A percentile compares a stretch with the other conserved stretches of the same genome.
Conservation (phyloP, 2,113 vertebrate species). For the Butastur rufipennis region DNA sequence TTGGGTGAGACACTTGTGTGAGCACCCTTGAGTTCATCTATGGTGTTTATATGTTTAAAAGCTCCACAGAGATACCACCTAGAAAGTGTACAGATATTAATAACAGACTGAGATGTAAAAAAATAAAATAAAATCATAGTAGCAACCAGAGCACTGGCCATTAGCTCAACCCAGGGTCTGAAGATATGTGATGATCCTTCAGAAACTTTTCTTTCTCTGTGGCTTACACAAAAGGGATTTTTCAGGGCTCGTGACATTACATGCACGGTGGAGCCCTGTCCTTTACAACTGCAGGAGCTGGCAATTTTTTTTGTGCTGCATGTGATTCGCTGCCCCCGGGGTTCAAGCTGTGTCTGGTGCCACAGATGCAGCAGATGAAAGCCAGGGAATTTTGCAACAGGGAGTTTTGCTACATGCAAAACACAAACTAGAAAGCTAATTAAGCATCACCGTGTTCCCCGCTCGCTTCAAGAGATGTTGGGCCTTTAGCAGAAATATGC, state of each 20-base stretch:
- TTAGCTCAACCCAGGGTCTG: background rate
- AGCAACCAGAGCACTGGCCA: background rate
- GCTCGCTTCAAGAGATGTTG: background rate
- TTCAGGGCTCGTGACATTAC: accelerated
- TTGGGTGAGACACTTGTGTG: background rate
- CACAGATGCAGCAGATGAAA: background rate
- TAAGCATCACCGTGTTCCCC: background rate
- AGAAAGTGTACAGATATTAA: background rate
- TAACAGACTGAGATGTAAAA: background rate
- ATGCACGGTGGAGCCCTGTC: background rate
- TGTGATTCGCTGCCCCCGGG: background rate
- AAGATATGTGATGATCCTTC: background rate
- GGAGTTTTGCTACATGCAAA: background rate
- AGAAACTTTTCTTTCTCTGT: background rate
- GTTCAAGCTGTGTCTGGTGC: background rate
- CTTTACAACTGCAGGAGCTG: background rate
- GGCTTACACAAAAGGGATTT: background rate
- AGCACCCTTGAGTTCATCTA: background rate
- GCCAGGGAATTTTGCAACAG: background rate
- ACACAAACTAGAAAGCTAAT: background rate
- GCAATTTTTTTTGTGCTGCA: background rate
- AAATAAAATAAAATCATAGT: accelerated
- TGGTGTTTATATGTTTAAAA: background rate
- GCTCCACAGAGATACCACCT: background rate
- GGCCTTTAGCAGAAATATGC: conserved; percentile 15